These are phyloP conservation scores for Troides oblongomaculatus DNA, from an alignment of 2,888 invertebrate genomes.

Conservation along the genomic window DNA sequence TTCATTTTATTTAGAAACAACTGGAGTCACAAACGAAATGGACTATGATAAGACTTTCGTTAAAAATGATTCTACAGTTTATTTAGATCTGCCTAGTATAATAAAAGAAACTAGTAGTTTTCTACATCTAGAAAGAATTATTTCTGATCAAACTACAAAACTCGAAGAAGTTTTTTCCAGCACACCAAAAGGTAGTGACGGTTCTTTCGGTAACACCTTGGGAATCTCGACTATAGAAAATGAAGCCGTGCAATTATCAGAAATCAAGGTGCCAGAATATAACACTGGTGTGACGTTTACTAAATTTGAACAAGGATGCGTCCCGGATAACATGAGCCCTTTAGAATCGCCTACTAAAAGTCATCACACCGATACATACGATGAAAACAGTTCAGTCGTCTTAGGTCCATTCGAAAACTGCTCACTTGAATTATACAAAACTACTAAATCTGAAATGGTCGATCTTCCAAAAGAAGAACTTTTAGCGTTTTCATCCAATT, in stretches of 20 bases:
- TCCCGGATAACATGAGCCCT: conserved; percentile 61
- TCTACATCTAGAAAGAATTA: conserved; percentile 56
- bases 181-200: conserved; percentile 63
- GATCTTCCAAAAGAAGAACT: conserved; percentile 72
- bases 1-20: conserved; percentile 43
- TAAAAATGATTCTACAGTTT: conserved; percentile 64
- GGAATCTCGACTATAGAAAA: conserved; percentile 42
- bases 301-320: conserved; percentile 57
- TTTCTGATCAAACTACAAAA: conserved; percentile 41
- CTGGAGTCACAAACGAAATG: conserved; percentile 34
- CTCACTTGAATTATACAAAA: conserved; percentile 73
- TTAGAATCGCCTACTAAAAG: conserved; percentile 73
- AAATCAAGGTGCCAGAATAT: conserved; percentile 50
- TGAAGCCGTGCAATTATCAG: conserved; percentile 42
- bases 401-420: conserved; percentile 80
- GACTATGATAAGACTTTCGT: conserved; percentile 38
- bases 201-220: conserved; percentile 47
- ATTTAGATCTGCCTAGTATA: conserved; percentile 67
- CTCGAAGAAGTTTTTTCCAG: conserved; percentile 50
- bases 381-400: conserved; percentile 78
- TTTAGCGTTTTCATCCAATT: conserved; percentile 78
- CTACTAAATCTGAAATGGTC: conserved; percentile 68
- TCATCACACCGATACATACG: conserved; percentile 69
- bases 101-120: conserved; percentile 56
- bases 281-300: conserved; percentile 46